Percentiles rank a stretch among this genome's conserved stretches.
phyloP scores from a whole-genome alignment of 2,797 vertebrate species.

The Brachymystax lenok region DNA sequence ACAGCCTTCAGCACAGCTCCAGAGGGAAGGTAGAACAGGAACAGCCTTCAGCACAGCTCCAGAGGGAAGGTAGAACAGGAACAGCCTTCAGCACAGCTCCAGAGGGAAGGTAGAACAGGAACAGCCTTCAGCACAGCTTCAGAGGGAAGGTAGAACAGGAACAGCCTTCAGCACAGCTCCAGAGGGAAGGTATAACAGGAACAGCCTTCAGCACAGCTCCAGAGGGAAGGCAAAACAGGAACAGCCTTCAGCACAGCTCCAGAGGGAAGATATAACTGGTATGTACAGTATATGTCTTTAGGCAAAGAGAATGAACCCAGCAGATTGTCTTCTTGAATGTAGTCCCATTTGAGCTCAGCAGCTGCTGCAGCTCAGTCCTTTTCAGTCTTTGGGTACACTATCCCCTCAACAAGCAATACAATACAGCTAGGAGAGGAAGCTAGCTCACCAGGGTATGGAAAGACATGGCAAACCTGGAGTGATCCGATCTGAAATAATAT shows the following conservation, averaged over 20 bases:
- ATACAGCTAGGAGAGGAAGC: constrained; percentile 14
- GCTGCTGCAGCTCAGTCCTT: not conserved
- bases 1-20: no score
- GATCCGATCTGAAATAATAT: constrained; percentile 40
- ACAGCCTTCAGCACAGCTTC: constrained; percentile 40
- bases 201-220: constrained; percentile 11
- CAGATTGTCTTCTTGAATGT: not conserved
- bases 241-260: constrained; percentile 40
- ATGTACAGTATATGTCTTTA: not conserved
- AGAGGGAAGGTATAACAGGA: no score
- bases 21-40: not conserved
- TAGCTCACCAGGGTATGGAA: not conserved
- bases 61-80: not conserved
- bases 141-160: not conserved
- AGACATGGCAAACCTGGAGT: constrained; percentile 8
- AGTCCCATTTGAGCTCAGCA: not conserved
- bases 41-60: constrained; percentile 27
- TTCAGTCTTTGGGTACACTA: not conserved
- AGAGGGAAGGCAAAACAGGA: no score
- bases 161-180: constrained; percentile 13
- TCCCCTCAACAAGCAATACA: constrained; percentile 18
- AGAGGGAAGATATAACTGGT: not conserved
- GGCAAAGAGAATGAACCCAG: no score
- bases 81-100: no score
- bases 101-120: not conserved